Percentiles rank a stretch among this genome's conserved stretches.
phyloP scores from a whole-genome alignment of 2,888 invertebrate genomes.

The Rhamphomyia laevipes region DNA sequence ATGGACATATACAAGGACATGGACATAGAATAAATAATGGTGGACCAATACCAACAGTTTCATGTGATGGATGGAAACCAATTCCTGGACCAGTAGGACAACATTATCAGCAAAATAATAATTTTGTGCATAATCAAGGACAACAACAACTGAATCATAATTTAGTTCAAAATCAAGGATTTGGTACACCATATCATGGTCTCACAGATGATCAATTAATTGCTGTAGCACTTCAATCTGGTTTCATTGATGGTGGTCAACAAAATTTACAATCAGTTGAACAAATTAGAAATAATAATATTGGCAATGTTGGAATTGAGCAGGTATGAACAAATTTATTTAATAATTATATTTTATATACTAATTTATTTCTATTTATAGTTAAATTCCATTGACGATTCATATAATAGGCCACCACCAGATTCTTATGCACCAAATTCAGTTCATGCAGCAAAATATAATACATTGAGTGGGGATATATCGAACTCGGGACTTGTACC shows the following conservation, averaged over 20 bases:
- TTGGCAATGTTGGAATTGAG: conserved; percentile 1
- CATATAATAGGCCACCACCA: conserved; percentile 35
- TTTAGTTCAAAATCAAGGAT: background rate
- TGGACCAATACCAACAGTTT: conserved; percentile 31
- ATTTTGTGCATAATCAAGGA: background rate
- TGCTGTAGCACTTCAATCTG: conserved; percentile 31
- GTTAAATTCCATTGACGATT: conserved; percentile 32
- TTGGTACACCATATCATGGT: conserved; percentile 10
- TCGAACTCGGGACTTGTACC: conserved; percentile 31
- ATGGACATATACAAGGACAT: conserved; percentile 42
- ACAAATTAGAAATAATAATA: too few relatives aligned
- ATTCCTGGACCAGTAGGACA: conserved; percentile 52
- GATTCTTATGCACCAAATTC: conserved; percentile 38
- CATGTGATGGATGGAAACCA: conserved; percentile 77
- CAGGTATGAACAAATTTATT: conserved; percentile 17
- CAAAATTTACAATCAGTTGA: background rate
- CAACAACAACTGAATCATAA: background rate
- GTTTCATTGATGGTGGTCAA: conserved; percentile 14
- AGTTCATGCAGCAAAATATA: conserved; percentile 24
- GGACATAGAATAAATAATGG: conserved; percentile 28
- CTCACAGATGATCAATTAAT: conserved; percentile 33
- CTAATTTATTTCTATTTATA: too few relatives aligned
- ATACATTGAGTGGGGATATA: conserved; percentile 16
- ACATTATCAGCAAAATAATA: conserved; percentile 20
- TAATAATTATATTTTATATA: too few relatives aligned